Evolutionary conservation across 2,888 invertebrate species (phyloP), one percentile per base, ranked within the genome.

Genomic region (Carabus problematicus): DNA sequence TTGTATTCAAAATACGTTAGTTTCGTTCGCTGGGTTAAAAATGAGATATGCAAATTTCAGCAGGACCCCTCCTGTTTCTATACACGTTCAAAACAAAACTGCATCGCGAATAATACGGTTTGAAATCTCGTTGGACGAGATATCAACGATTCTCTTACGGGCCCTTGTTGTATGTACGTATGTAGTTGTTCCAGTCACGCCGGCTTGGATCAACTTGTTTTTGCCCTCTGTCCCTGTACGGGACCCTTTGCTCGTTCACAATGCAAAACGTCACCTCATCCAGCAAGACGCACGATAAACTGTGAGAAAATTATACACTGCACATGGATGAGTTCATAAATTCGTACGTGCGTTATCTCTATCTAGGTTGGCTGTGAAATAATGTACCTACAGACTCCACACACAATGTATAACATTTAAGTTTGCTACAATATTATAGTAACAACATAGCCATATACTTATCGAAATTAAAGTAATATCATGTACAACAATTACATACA

Each of bases 101-200:
- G 59, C 59, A 42, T 59, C 66, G 66, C 66, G 66, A 66, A 66
- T 66, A 66, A 58, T 66, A 58, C 66, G 49, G 59, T 58, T 66
- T 66, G 59, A 66, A 66, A 66, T 66, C 59, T 66, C n/a, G 66
- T 66, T 59, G 14, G 43, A 59, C 66, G 41, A 59, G 66, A 59
- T 66, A 66, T 66, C 66, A 58, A 47, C 58, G 11, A 58, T 55
- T 56, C 56, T 64, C 18, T 16, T 29, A 59, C 49, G 59, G 66
- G 66, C 8, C 59, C 58, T 49, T 40, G 12, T 56, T 47, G 8
- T n/a, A n/a, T 47, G 12, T 47, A 14, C 16, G 47, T 7, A 47
- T 47, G 1, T 47, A 12, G 16, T 47, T 47, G 12, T 16, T 12
- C 47, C 47, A 47, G 19, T 8, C 52, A 45, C 45, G 45, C 58